Conservation (phyloP, 2,113 vertebrate genomes). For the Sapayoa aenigma region DNA sequence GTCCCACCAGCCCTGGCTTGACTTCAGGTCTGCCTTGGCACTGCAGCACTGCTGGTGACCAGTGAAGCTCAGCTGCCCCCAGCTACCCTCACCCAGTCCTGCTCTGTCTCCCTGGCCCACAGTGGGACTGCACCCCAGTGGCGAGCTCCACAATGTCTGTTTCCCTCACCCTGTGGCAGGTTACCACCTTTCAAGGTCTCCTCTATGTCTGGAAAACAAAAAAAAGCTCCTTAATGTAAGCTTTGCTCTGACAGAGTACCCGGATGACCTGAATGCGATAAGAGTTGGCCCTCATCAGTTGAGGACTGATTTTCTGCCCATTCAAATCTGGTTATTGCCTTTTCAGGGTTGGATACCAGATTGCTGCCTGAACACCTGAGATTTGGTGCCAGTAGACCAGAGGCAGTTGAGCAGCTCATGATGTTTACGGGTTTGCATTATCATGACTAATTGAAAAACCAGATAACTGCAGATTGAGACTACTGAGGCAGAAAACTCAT, state of each 20-base stretch:
- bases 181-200: not conserved
- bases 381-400: not conserved
- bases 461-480: not conserved
- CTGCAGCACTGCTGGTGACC: fast-evolving
- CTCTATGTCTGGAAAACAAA: fast-evolving
- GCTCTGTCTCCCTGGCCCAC: not conserved
- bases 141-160: fast-evolving
- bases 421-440: not conserved
- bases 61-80: not conserved
- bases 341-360: not conserved
- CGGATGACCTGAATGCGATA: not conserved
- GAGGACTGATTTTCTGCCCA: not conserved
- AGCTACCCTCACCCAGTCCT: not conserved
- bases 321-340: not conserved
- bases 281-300: not conserved
- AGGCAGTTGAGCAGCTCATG: not conserved
- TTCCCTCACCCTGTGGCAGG: fast-evolving
- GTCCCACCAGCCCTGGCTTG: not conserved
- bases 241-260: not conserved
- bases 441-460: not conserved
- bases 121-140: fast-evolving
- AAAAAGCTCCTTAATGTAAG: not conserved
- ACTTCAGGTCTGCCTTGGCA: fast-evolving
- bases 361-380: not conserved
- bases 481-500: not conserved